Conservation (phyloP, 2,113 vertebrate genomes). For the Mellivora capensis region DNA sequence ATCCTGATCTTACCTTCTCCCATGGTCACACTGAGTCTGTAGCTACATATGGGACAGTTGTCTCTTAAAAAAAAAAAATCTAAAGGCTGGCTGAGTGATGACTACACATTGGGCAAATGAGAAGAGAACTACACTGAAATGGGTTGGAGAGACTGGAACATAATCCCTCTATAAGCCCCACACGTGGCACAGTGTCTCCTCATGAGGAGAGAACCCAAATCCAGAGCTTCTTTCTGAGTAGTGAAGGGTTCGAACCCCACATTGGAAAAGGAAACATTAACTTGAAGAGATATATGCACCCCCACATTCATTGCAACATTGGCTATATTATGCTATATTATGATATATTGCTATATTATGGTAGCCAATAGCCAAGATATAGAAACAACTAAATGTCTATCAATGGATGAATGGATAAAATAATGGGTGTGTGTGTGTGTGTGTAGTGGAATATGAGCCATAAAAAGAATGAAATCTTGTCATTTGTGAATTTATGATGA, state of each 20-base stretch:
- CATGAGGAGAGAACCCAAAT: background rate
- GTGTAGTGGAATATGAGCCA: background rate
- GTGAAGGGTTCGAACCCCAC: background rate
- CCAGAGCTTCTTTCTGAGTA: background rate
- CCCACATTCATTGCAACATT: background rate
- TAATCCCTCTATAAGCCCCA: background rate
- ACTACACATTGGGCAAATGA: background rate
- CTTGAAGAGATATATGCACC: background rate
- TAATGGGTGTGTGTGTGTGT: background rate
- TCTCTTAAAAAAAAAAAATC: background rate
- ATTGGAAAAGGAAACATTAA: background rate
- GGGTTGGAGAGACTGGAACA: background rate
- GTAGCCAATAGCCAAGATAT: background rate
- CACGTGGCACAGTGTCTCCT: background rate
- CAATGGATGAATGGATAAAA: background rate
- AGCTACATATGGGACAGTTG: background rate
- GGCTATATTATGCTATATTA: background rate
- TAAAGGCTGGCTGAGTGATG: too few relatives aligned
- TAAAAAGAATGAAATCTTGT: background rate
- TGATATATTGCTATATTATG: too few relatives aligned
- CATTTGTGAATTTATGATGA: background rate
- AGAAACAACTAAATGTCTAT: background rate
- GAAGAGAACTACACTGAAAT: background rate
- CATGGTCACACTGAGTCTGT: background rate
- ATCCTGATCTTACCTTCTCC: background rate